These are phyloP conservation scores for Liodrosophila aerea DNA, from an alignment of 2,888 invertebrate species.

Conservation along the genomic window DNA sequence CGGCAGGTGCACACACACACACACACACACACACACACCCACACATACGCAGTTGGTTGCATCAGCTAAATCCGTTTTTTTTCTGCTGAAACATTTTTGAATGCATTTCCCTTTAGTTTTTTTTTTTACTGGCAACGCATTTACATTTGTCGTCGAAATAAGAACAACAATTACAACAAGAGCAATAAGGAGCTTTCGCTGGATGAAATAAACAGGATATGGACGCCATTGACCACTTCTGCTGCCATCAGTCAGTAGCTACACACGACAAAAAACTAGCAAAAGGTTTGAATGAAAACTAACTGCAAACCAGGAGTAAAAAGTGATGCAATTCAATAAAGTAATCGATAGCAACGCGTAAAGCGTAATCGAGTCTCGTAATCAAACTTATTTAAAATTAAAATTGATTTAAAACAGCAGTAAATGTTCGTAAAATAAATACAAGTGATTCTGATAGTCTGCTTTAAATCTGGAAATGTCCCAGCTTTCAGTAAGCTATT, in stretches of 20 bases:
- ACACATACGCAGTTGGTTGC: constrained; percentile 32
- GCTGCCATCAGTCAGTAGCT: not conserved
- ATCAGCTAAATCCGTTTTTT: constrained; percentile 68
- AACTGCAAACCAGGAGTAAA: too few relatives aligned
- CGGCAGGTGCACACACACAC: constrained; percentile 10
- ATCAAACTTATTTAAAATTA: too few relatives aligned
- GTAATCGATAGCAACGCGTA: too few relatives aligned
- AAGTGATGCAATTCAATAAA: too few relatives aligned
- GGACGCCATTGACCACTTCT: not conserved
- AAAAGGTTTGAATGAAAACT: too few relatives aligned
- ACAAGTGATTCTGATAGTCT: too few relatives aligned
- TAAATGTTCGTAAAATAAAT: too few relatives aligned
- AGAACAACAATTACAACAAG: constrained; percentile 16
- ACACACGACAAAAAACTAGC: too few relatives aligned
- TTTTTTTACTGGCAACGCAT: constrained; percentile 9
- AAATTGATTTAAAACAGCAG: too few relatives aligned
- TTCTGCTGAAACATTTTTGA: constrained; percentile 38
- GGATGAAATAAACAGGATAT: constrained; percentile 5
- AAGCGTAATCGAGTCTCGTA: too few relatives aligned
- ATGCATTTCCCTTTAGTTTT: constrained; percentile 7
- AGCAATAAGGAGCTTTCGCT: constrained; percentile 28
- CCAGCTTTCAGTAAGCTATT: too few relatives aligned
- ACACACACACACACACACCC: constrained; percentile 6
- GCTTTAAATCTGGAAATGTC: too few relatives aligned
- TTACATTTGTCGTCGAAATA: constrained; percentile 25